Base-by-base conservation (phyloP, 2,113 vertebrate species). In the Orientallactaga bullata region DNA sequence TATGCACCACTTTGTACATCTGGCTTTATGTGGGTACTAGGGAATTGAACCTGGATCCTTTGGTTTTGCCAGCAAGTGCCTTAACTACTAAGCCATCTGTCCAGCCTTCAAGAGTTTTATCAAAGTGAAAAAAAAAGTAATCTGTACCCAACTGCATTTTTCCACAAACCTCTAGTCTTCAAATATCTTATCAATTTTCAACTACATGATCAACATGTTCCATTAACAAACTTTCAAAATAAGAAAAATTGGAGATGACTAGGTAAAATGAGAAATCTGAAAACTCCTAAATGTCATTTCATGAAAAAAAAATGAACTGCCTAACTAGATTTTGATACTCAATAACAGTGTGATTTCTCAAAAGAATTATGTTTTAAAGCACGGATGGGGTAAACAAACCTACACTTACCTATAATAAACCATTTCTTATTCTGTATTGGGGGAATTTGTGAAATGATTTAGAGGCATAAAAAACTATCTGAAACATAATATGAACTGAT, bases 181-280 rank as follows among this genome's bases (percentile, higher is more conserved):
- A 7, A 1, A n/a, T 10, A 72, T 66, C 86, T 94, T 78, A 78
- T 8, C 74, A 81, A 23, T 63, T 91, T 91, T 9, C 79, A 85
- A 77, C 8, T 18, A 76, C 10, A 32, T 93, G 88, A 85, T 60
- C 35, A 51, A 81, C 42, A 35, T 30, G 0, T 78, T 20, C 88
- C 87, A 93, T 61, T 77, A 78, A 90, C 8, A 76, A 88, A 28
- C 21, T 85, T 90, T 96, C 55, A 51, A 81, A 71, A 28, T 47
- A 60, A 90, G 93, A 68, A 91, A 88, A 82, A 60, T 47, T 32
- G 58, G 66, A 3, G n/a, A 58, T 55, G 73, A 39, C 37, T 23
- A 32, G 42, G 51, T 61, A 35, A 82, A 81, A 42, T 32, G 32
- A 88, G 55, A 91, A 32, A 26, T 39, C 23, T 7, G 71, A 82